Percentiles rank a stretch among this genome's conserved stretches.
Evolutionary conservation across 1,140 invertebrate species (phyloP).

Genomic region (Nautilus pompilius): DNA sequence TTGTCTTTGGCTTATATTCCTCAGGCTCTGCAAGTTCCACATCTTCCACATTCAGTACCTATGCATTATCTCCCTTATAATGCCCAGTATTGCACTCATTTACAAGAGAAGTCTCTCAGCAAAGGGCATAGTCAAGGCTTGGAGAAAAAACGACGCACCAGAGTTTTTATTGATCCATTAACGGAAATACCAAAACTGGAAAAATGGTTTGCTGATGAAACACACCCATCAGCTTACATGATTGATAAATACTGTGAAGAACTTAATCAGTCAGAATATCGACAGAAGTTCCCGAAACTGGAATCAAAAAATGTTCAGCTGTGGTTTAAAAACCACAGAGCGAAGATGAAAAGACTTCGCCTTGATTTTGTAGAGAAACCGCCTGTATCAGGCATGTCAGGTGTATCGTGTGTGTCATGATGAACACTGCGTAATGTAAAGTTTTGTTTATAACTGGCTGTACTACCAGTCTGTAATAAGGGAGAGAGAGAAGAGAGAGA

Average conservation of each 20-base stretch:
- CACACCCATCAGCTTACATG: conserved; percentile 93
- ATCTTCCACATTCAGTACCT: conserved; percentile 39
- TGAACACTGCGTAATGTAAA: too few relatives aligned
- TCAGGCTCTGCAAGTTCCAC: conserved; percentile 41
- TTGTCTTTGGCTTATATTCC: neutral
- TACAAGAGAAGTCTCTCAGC: neutral
- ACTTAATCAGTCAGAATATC: conserved; percentile 82
- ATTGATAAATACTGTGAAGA: conserved; percentile 97
- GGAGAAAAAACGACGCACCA: conserved; percentile 72
- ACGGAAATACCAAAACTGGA: conserved; percentile 95
- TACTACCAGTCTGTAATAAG: too few relatives aligned
- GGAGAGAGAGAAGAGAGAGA: neutral
- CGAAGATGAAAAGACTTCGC: conserved; percentile 85
- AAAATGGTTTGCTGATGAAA: conserved; percentile 96
- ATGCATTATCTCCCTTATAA: conserved; percentile 48
- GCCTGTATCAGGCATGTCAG: too few relatives aligned
- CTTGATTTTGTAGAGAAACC: conserved; percentile 10
- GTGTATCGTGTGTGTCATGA: conserved; percentile 4
- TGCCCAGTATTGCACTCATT: conserved; percentile 31
- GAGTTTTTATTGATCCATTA: conserved; percentile 98
- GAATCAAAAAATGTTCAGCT: conserved; percentile 98
- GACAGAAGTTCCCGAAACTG: conserved; percentile 92
- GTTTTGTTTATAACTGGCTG: too few relatives aligned
- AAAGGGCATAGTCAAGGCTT: neutral
- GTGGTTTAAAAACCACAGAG: conserved; percentile 82